A percentile compares a stretch with the other conserved stretches of the same genome.
phyloP scores from a whole-genome alignment of 2,797 vertebrate species.

The Echiichthys vipera region DNA sequence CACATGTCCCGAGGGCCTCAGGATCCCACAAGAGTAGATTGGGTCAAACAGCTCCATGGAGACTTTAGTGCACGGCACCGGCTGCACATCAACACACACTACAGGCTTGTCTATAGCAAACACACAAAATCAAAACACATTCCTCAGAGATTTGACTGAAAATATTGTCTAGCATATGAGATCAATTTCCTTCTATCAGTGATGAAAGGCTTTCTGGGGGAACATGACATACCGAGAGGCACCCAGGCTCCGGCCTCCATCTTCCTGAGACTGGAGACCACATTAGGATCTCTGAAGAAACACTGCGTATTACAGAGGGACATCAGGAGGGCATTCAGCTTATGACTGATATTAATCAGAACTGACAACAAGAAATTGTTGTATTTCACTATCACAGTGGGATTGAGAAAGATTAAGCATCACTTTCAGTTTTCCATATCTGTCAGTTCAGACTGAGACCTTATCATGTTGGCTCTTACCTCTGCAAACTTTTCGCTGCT shows the following conservation, averaged over 20 bases:
- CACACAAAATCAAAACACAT: conserved; percentile 33
- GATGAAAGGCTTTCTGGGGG: conserved; percentile 36
- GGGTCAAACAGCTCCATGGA: conserved; percentile 81
- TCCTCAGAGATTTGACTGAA: conserved; percentile 19
- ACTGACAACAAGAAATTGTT: background rate
- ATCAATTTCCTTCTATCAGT: conserved; percentile 35
- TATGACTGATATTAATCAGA: background rate
- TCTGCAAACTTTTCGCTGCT: conserved; percentile 85
- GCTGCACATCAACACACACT: conserved; percentile 68
- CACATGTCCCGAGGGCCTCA: conserved; percentile 68
- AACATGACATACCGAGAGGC: conserved; percentile 69
- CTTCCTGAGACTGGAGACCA: conserved; percentile 67
- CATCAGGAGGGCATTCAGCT: conserved; percentile 7
- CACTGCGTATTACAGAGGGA: conserved; percentile 48
- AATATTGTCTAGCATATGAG: conserved; percentile 38
- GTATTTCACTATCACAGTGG: background rate
- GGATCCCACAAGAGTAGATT: conserved; percentile 70
- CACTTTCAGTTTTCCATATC: background rate
- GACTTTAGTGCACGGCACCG: conserved; percentile 70
- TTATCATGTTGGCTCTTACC: conserved; percentile 73
- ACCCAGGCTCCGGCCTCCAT: conserved; percentile 40
- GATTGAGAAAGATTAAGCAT: background rate
- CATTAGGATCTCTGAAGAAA: conserved; percentile 79
- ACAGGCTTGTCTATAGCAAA: conserved; percentile 61
- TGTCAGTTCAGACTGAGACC: background rate